phyloP scores from a whole-genome alignment of 2,888 invertebrate genomes.

The Congeria kusceri region DNA sequence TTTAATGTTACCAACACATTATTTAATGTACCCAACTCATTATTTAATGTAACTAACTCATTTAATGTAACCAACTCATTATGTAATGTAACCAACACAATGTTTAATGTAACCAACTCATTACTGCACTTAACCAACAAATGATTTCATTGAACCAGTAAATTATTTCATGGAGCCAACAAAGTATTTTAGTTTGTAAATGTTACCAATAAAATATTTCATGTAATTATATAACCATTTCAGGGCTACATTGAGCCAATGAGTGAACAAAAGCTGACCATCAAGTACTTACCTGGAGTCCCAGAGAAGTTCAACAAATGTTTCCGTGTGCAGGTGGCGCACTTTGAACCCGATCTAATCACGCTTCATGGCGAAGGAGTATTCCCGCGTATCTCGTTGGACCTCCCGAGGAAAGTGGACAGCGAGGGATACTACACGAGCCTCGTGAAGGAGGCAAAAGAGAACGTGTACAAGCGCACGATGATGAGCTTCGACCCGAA shows the following conservation, averaged over 20 bases:
- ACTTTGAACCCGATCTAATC: slow-evolving; percentile 85
- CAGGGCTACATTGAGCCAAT: slow-evolving; percentile 84
- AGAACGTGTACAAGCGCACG: slow-evolving; percentile 58
- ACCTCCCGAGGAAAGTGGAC: slow-evolving; percentile 82
- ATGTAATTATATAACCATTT: too few relatives aligned
- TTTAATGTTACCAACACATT: too few relatives aligned
- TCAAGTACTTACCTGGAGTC: slow-evolving; percentile 83
- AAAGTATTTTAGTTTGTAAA: too few relatives aligned
- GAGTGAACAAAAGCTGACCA: slow-evolving; percentile 78
- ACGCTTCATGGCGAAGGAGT: slow-evolving; percentile 82
- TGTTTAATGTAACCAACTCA: too few relatives aligned
- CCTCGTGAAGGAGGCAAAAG: slow-evolving; percentile 60
- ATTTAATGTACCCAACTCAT: too few relatives aligned
- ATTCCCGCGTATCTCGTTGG: slow-evolving; percentile 84
- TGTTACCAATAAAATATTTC: too few relatives aligned
- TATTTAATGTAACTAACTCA: too few relatives aligned
- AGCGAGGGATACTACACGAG: slow-evolving; percentile 71
- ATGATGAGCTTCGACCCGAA: slow-evolving; percentile 43
- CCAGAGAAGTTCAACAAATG: slow-evolving; percentile 84
- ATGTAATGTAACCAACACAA: too few relatives aligned
- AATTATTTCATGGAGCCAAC: too few relatives aligned
- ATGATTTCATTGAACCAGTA: too few relatives aligned
- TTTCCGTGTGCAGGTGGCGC: slow-evolving; percentile 85
- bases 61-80: too few relatives aligned
- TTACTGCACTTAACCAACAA: too few relatives aligned